phyloP scores from a whole-genome alignment of 1,140 invertebrate species.

The Scaptomyza graminum region DNA sequence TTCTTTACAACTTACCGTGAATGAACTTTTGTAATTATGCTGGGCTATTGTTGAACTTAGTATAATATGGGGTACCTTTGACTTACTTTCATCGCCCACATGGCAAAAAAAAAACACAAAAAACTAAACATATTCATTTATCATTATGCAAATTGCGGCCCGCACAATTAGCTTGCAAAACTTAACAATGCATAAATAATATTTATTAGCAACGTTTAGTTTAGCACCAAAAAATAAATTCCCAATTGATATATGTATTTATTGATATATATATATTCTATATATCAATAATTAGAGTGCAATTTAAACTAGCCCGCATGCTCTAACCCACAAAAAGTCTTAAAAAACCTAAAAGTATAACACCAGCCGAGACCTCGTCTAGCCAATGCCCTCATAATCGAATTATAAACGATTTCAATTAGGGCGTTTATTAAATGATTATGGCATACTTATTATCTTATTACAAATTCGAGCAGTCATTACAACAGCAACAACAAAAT shows the following conservation, averaged over 20 bases:
- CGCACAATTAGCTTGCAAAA: conserved; percentile 60
- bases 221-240: conserved; percentile 5
- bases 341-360: not conserved
- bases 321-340: conserved; percentile 3
- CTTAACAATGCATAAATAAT: conserved; percentile 58
- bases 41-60: conserved; percentile 13
- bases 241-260: not conserved
- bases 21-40: conserved; percentile 33
- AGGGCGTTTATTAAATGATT: conserved; percentile 79
- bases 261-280: conserved; percentile 3
- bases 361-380: conserved; percentile 4
- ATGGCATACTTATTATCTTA: conserved; percentile 71
- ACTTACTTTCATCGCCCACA: conserved; percentile 66
- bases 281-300: conserved; percentile 71
- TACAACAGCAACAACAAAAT: conserved; percentile 1
- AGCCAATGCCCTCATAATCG: conserved; percentile 52
- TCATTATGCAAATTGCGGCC: conserved; percentile 49
- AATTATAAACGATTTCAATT: conserved; percentile 76
- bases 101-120: conserved; percentile 14
- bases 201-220: conserved; percentile 23
- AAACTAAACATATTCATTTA: conserved; percentile 36
- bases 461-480: conserved; percentile 66
- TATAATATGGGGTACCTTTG: conserved; percentile 26
- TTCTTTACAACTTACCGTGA: not conserved
- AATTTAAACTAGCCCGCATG: conserved; percentile 39